Conservation (phyloP, 1,140 invertebrate species). For the Camponotus vicinus region DNA sequence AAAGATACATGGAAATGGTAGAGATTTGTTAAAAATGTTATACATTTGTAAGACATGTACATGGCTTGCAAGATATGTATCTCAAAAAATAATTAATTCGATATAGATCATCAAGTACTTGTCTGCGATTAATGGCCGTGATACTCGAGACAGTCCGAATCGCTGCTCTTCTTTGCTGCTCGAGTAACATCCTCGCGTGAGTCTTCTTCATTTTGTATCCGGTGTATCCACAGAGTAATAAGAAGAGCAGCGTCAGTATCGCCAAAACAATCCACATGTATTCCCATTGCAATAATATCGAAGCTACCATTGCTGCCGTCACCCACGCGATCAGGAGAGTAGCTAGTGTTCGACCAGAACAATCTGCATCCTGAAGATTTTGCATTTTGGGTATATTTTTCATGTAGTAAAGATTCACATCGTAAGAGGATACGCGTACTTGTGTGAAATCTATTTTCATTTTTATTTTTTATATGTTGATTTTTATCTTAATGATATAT, state of each 20-base stretch:
- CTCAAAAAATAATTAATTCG: neutral
- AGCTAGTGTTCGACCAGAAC: constrained; percentile 76
- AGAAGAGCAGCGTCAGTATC: constrained; percentile 77
- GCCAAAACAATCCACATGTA: constrained; percentile 80
- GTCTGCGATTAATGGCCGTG: constrained; percentile 2
- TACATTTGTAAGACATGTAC: neutral
- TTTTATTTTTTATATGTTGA: neutral
- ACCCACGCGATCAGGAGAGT: constrained; percentile 80
- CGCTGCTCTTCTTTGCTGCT: constrained; percentile 19
- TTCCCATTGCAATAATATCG: constrained; percentile 78
- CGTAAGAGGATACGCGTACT: constrained; percentile 22
- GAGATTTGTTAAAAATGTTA: neutral
- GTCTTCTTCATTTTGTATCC: constrained; percentile 71
- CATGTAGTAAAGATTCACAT: neutral
- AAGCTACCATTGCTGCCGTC: constrained; percentile 76
- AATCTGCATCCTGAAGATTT: constrained; percentile 71
- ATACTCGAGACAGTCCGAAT: constrained; percentile 27
- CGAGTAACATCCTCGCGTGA: constrained; percentile 28
- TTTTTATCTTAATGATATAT: no score
- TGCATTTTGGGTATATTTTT: neutral
- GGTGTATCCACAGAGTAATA: constrained; percentile 77
- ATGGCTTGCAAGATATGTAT: neutral
- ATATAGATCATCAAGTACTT: constrained; percentile 11
- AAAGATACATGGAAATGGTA: neutral
- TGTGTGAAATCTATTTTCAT: neutral